Percentiles rank a stretch among this genome's conserved stretches.
Conservation (phyloP, 2,888 invertebrate genomes). For the Patella ulyssiponensis region DNA sequence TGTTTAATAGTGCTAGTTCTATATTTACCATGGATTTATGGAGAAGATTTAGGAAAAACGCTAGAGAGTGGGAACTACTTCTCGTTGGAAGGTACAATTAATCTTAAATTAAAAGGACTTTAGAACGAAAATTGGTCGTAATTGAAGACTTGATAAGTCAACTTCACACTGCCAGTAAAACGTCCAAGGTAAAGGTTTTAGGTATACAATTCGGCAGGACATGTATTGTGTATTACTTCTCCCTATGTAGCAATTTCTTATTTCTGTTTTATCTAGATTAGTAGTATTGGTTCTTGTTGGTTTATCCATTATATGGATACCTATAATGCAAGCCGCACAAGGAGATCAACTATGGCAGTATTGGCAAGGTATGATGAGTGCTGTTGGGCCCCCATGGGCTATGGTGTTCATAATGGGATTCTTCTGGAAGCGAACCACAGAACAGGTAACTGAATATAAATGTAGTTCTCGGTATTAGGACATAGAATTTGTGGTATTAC, state of each 20-base stretch:
- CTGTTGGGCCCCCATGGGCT: conserved; percentile 55
- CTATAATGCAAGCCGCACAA: conserved; percentile 40
- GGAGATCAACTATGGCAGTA: conserved; percentile 56
- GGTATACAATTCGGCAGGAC: no score
- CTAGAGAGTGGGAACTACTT: conserved; percentile 32
- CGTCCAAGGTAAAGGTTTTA: no score
- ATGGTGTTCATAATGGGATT: conserved; percentile 50
- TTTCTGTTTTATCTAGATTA: conserved; percentile 23
- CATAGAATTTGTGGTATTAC: no score
- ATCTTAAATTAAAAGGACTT: no score
- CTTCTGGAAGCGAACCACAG: conserved; percentile 53
- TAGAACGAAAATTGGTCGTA: no score
- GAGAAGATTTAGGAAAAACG: conserved; percentile 26
- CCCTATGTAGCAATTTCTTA: background rate
- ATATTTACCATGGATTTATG: conserved; percentile 42
- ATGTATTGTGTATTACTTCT: no score
- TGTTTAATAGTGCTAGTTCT: conserved; percentile 39
- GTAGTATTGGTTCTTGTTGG: conserved; percentile 34
- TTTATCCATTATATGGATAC: conserved; percentile 38
- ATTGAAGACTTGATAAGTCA: no score
- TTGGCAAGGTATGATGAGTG: conserved; percentile 50
- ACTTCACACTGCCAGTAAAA: no score
- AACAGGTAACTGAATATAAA: conserved; percentile 36
- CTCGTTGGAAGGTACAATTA: conserved; percentile 26
- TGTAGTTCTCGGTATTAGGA: no score